Conservation (phyloP, 2,113 vertebrate genomes). For the Phyllostomus discolor region DNA sequence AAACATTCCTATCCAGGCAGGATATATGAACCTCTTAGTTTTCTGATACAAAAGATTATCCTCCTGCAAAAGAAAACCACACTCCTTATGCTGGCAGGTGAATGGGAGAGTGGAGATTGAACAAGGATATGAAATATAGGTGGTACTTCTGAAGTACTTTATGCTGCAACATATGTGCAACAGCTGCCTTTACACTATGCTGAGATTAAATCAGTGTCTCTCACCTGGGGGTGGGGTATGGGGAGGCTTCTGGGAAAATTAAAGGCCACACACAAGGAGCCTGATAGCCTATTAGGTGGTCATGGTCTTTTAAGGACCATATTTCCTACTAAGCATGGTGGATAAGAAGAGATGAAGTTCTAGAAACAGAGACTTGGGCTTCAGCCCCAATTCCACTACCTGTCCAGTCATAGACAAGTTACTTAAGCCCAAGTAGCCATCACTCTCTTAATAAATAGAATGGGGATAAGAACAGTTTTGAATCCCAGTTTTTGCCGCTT, state of each 20-base stretch:
- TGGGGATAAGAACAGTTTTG: not conserved
- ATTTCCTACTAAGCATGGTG: not conserved
- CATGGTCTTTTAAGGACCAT: not conserved
- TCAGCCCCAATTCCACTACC: not conserved
- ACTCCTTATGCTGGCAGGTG: slow-evolving; percentile 62
- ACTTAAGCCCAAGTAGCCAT: not conserved
- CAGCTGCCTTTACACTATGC: slow-evolving; percentile 60
- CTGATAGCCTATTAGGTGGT: not conserved
- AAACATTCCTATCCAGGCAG: slow-evolving; percentile 54
- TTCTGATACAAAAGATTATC: slow-evolving; percentile 71
- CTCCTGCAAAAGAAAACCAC: slow-evolving; percentile 65
- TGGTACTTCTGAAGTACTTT: slow-evolving; percentile 57
- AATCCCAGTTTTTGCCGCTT: not conserved
- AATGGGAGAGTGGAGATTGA: slow-evolving; percentile 64
- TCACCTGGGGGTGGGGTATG: not conserved
- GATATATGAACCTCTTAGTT: slow-evolving; percentile 70
- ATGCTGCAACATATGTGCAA: slow-evolving; percentile 34
- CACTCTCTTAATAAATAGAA: not conserved
- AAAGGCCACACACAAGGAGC: not conserved
- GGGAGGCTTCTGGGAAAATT: not conserved
- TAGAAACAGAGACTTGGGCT: not conserved
- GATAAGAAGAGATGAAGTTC: not conserved
- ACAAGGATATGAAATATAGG: slow-evolving; percentile 68
- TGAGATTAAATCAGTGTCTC: slow-evolving; percentile 23
- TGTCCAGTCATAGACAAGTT: not conserved